A percentile compares a stretch with the other conserved stretches of the same genome.
Evolutionary conservation across 2,113 vertebrate genomes (phyloP).

Genomic region (Nibea coibor): DNA sequence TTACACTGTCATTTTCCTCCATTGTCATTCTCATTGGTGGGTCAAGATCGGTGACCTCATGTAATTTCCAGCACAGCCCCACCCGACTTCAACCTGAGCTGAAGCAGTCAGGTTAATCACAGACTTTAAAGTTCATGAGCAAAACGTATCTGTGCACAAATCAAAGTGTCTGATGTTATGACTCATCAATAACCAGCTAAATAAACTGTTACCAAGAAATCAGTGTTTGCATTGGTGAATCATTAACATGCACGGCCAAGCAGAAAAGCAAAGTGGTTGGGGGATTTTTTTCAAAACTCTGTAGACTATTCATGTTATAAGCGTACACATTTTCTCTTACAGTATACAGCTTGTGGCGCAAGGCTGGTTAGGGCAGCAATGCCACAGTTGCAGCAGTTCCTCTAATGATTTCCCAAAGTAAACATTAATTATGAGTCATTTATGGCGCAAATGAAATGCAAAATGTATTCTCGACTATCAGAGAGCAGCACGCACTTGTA

Average conservation of each 20-base stretch:
- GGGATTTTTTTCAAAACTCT: background rate
- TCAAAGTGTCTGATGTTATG: background rate
- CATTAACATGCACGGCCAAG: background rate
- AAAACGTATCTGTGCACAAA: background rate
- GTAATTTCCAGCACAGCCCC: background rate
- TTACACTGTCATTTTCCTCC: too few relatives aligned
- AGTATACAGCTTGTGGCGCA: background rate
- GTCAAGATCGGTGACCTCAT: background rate
- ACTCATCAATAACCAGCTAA: background rate
- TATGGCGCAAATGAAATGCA: background rate
- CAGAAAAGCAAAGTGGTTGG: background rate
- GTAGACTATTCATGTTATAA: background rate
- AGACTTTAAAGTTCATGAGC: background rate
- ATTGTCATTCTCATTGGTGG: background rate
- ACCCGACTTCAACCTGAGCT: background rate
- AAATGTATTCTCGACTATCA: background rate
- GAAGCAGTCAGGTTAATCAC: background rate
- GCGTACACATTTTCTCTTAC: background rate
- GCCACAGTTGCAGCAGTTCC: background rate
- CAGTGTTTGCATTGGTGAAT: background rate
- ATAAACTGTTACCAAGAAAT: background rate
- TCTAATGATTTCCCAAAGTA: conserved; percentile 17
- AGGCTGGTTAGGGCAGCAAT: background rate
- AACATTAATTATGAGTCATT: background rate
- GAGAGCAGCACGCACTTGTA: too few relatives aligned